phyloP scores from a whole-genome alignment of 37 sponge, comb jelly and placozoan genomes.

The Aphrocallistes beatrix region DNA sequence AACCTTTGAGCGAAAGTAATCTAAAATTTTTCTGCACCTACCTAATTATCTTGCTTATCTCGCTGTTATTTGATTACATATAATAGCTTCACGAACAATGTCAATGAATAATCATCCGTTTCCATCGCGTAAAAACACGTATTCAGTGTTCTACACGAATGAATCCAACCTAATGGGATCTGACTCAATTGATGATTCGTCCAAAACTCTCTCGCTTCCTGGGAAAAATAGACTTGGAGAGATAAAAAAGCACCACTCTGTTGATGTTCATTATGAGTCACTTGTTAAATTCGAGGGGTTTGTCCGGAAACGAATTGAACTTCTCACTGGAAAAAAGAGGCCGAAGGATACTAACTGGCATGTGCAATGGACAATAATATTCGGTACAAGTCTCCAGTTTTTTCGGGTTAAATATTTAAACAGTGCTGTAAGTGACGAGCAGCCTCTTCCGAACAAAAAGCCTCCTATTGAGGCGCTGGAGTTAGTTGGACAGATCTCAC shows the following conservation, averaged over 20 bases:
- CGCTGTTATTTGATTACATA: too few relatives aligned
- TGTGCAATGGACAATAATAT: neutral
- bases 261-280: neutral
- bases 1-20: too few relatives aligned
- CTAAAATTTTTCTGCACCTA: too few relatives aligned
- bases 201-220: neutral
- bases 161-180: neutral
- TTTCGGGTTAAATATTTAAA: neutral
- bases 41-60: too few relatives aligned
- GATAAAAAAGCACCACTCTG: neutral
- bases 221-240: too few relatives aligned
- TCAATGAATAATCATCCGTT: neutral
- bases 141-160: neutral
- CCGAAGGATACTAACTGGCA: neutral
- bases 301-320: neutral
- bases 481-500: neutral
- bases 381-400: neutral
- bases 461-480: neutral
- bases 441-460: neutral
- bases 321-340: neutral
- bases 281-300: neutral
- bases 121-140: neutral
- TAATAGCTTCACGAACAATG: too few relatives aligned
- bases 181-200: neutral
- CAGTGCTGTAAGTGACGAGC: constrained; percentile 2